Base-by-base conservation (phyloP, 2,888 invertebrate genomes). In the Scaptomyza parva region DNA sequence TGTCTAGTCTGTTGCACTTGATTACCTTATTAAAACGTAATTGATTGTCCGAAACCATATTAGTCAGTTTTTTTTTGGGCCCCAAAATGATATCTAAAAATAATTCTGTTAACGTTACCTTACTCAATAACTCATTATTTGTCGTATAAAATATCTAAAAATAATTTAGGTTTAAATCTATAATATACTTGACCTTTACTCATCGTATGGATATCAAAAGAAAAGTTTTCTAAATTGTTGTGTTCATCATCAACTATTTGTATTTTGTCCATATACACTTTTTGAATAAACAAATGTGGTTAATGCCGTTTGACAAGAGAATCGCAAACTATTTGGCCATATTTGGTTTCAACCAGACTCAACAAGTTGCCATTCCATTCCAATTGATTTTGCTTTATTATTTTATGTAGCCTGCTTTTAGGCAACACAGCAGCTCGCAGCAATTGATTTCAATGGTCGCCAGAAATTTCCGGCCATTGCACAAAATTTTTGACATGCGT, bases 391-490 rank as follows among this genome's bases (percentile, higher is more conserved):
- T 11, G 14, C 14, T 14, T n/a, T 11, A 33, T 33, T 14, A 33
- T 33, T 14, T 33, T 33, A 2, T 33, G 33, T 33, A 11, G 62
- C 28, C 39, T 43, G 53, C 45, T 57, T 60, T 70, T 67, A 28
- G 59, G 55, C 62, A 17, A 47, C 22, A 35, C 39, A 22, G 53
- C 67, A 37, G 51, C 24, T 53, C 51, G 20, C 48, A 63, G 30
- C 37, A 43, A 70, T 50, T 57, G 57, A 54, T 58, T 73, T 50
- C 35, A 71, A 75, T 75, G 68, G 52, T 60, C 55, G 59, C 58
- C 62, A 64, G 63, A 30, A 41, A 57, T 64, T 77, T 77, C 62
- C 65, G 74, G 71, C 67, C 71, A 75, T 28, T 77, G 75, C 65
- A 51, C 77, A 77, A n/a, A 77, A 9, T 71, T 68, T 67, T 69